phyloP scores from a whole-genome alignment of 2,888 invertebrate genomes.

The Notodonta ziczac region DNA sequence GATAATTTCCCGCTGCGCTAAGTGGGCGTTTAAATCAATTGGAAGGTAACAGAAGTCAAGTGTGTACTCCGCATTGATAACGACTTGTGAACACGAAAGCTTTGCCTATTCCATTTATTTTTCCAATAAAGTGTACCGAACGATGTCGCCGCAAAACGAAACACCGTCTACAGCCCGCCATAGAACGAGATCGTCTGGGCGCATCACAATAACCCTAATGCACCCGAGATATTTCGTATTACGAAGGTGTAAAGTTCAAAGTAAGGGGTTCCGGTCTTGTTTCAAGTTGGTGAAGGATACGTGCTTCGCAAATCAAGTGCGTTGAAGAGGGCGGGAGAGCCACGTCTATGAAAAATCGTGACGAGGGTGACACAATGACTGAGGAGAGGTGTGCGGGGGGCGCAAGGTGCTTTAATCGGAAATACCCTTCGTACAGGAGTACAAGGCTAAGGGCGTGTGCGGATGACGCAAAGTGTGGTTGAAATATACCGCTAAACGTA shows the following conservation, averaged over 20 bases:
- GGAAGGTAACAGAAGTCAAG: conserved; percentile 52
- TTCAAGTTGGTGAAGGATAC: conserved; percentile 53
- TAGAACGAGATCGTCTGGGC: conserved; percentile 60
- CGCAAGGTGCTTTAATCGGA: conserved; percentile 76
- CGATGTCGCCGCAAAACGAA: conserved; percentile 72
- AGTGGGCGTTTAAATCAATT: conserved; percentile 52
- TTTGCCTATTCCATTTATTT: conserved; percentile 65
- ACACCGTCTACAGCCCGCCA: conserved; percentile 63
- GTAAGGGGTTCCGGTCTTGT: conserved; percentile 37
- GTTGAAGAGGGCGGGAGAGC: conserved; percentile 76
- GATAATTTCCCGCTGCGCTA: conserved; percentile 24
- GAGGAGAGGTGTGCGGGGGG: conserved; percentile 59
- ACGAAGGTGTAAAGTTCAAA: conserved; percentile 55
- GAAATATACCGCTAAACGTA: background rate
- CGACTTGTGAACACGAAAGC: conserved; percentile 63
- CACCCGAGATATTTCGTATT: conserved; percentile 43
- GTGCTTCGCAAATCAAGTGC: conserved; percentile 83
- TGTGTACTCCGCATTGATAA: conserved; percentile 57
- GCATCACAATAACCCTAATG: conserved; percentile 46
- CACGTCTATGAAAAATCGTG: conserved; percentile 81
- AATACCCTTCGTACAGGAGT: conserved; percentile 49
- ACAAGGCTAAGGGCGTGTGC: conserved; percentile 39
- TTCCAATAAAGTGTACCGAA: conserved; percentile 66
- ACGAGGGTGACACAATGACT: conserved; percentile 77
- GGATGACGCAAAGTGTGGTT: conserved; percentile 24